A percentile compares a stretch with the other conserved stretches of the same genome.
These are phyloP conservation scores for Campoletis raptor DNA, from an alignment of 2,888 invertebrate species.

Conservation along the genomic window DNA sequence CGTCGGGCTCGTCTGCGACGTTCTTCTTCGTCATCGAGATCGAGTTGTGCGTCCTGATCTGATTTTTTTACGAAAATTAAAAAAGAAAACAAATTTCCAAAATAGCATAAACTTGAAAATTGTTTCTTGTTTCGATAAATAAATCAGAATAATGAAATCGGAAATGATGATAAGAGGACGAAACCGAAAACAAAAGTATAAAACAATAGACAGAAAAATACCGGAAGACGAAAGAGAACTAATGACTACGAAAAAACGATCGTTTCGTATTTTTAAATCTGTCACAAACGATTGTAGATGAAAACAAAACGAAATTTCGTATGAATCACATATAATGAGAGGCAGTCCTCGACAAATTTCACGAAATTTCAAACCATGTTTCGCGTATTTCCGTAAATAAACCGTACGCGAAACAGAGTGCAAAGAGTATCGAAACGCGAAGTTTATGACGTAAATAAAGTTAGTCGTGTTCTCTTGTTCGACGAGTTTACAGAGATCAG, in stretches of 20 bases:
- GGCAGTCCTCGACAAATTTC: not conserved
- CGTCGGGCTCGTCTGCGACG: conserved; percentile 80
- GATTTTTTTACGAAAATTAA: not conserved
- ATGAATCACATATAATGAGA: conserved; percentile 1
- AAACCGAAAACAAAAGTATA: too few relatives aligned
- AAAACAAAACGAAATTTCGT: not conserved
- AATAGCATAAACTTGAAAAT: not conserved
- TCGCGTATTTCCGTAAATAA: not conserved
- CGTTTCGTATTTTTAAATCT: not conserved
- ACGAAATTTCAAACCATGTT: conserved; percentile 1
- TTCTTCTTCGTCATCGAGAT: conserved; percentile 86
- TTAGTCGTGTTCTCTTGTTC: not conserved
- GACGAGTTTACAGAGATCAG: conserved; percentile 4
- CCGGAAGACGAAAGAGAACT: too few relatives aligned
- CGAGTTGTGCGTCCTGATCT: conserved; percentile 73
- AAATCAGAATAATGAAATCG: not conserved
- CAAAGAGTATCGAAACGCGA: not conserved
- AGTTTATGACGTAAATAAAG: conserved; percentile 15
- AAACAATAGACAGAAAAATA: not conserved
- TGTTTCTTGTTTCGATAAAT: not conserved
- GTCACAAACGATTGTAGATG: not conserved
- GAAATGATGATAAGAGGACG: not conserved
- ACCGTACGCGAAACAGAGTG: not conserved
- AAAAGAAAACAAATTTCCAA: not conserved
- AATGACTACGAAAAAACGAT: not conserved